These are phyloP conservation scores for Archocentrus centrarchus DNA, from an alignment of 2,113 vertebrate genomes.

Conservation along the genomic window DNA sequence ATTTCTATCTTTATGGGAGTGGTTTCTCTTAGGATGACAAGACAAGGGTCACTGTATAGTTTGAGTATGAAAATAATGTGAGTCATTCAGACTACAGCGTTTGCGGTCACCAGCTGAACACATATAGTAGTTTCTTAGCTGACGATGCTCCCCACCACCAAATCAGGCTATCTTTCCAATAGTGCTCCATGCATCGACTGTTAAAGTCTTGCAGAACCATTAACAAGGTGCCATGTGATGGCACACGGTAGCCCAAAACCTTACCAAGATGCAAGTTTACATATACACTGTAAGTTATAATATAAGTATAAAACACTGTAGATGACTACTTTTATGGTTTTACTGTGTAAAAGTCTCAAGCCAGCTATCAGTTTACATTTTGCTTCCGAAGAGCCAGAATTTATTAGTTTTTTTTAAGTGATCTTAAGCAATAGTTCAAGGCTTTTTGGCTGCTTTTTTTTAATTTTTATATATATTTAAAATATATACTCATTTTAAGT, in stretches of 20 bases:
- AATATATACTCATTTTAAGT: background rate
- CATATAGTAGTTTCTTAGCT: background rate
- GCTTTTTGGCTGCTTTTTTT: conserved; percentile 1
- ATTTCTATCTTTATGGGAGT: background rate
- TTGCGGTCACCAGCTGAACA: background rate
- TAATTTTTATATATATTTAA: too few relatives aligned
- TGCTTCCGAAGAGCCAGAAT: background rate
- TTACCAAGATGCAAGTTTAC: background rate
- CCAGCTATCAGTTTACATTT: background rate
- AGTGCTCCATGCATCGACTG: background rate
- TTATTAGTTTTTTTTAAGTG: background rate
- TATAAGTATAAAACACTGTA: background rate
- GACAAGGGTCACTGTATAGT: background rate
- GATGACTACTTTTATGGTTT: background rate
- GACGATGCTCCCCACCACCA: background rate
- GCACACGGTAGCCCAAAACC: background rate
- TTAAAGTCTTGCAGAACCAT: background rate
- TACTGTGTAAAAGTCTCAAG: background rate
- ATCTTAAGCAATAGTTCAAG: background rate
- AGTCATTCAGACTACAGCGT: background rate
- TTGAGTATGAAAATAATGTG: background rate
- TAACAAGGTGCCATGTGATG: background rate
- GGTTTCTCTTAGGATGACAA: background rate
- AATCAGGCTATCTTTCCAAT: background rate
- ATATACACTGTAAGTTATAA: background rate